Evolutionary conservation across 2,888 invertebrate genomes (phyloP).

Genomic region (Phragmatobia fuliginosa): DNA sequence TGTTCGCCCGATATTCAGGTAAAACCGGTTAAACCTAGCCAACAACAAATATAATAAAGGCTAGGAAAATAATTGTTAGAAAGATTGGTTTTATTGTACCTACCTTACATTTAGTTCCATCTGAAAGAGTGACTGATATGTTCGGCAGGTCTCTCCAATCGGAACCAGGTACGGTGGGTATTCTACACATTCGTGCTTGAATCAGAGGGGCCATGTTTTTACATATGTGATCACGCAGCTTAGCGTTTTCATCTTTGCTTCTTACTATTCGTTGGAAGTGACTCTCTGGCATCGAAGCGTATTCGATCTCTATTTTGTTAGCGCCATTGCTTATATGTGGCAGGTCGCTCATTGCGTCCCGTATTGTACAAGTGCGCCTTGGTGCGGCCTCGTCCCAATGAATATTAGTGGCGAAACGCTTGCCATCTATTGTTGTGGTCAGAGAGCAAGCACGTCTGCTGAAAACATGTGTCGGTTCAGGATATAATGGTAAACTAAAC

Average conservation of each 20-base stretch:
- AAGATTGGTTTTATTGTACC: slow-evolving; percentile 60
- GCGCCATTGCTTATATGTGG: slow-evolving; percentile 92
- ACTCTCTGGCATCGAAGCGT: slow-evolving; percentile 90
- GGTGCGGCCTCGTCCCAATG: slow-evolving; percentile 91
- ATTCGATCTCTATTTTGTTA: slow-evolving; percentile 89
- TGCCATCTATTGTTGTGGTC: slow-evolving; percentile 78
- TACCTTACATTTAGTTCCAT: slow-evolving; percentile 89
- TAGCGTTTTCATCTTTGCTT: slow-evolving; percentile 83
- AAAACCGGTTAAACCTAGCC: too few relatives aligned
- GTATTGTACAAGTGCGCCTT: slow-evolving; percentile 91
- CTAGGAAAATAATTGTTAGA: too few relatives aligned
- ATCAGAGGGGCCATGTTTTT: slow-evolving; percentile 94
- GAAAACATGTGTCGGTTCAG: slow-evolving; percentile 93
- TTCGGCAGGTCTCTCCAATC: slow-evolving; percentile 96
- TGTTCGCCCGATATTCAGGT: too few relatives aligned
- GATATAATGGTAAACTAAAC: slow-evolving; percentile 90
- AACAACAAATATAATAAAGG: too few relatives aligned
- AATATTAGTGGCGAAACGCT: slow-evolving; percentile 83
- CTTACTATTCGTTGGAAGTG: slow-evolving; percentile 92
- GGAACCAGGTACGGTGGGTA: slow-evolving; percentile 91
- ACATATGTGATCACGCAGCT: slow-evolving; percentile 92
- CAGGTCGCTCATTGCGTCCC: slow-evolving; percentile 94
- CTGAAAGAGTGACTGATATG: slow-evolving; percentile 89
- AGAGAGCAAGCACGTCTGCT: slow-evolving; percentile 89
- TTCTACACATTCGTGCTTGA: slow-evolving; percentile 91